Evolutionary conservation across 2,888 invertebrate genomes (phyloP).

Genomic region (Erannis defoliaria): DNA sequence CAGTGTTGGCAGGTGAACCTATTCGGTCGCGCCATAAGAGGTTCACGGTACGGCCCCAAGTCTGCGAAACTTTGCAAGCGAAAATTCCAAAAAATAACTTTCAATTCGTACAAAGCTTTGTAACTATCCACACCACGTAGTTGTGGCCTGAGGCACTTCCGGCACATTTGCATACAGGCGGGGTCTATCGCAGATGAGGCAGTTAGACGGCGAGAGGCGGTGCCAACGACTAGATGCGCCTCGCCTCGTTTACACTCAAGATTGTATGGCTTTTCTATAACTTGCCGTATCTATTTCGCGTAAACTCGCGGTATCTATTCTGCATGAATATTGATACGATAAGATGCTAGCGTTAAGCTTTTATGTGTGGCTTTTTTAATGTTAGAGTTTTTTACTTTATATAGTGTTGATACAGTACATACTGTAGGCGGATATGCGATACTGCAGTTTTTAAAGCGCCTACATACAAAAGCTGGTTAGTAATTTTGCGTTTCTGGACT

Average conservation of each 20-base stretch:
- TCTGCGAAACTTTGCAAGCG: not conserved
- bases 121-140: conserved; percentile 28
- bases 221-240: conserved; percentile 43
- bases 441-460: not conserved
- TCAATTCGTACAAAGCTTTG: conserved; percentile 7
- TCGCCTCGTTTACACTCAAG: conserved; percentile 31
- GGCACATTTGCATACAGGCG: conserved; percentile 80
- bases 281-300: conserved; percentile 24
- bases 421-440: not conserved
- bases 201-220: conserved; percentile 71
- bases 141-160: conserved; percentile 67
- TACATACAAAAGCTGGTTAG: not conserved
- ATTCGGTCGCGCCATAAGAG: too few relatives aligned
- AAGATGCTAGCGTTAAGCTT: conserved; percentile 20
- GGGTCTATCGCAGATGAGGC: conserved; percentile 71
- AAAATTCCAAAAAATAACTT: not conserved
- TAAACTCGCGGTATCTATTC: conserved; percentile 23
- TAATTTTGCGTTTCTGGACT: too few relatives aligned
- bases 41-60: too few relatives aligned
- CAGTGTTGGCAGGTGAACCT: too few relatives aligned
- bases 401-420: conserved; percentile 3
- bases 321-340: conserved; percentile 24
- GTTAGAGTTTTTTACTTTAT: not conserved
- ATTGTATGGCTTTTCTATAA: conserved; percentile 29
- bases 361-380: conserved; percentile 18